Conservation (phyloP, 2,888 invertebrate genomes). For the Diachrysia chrysitis region DNA sequence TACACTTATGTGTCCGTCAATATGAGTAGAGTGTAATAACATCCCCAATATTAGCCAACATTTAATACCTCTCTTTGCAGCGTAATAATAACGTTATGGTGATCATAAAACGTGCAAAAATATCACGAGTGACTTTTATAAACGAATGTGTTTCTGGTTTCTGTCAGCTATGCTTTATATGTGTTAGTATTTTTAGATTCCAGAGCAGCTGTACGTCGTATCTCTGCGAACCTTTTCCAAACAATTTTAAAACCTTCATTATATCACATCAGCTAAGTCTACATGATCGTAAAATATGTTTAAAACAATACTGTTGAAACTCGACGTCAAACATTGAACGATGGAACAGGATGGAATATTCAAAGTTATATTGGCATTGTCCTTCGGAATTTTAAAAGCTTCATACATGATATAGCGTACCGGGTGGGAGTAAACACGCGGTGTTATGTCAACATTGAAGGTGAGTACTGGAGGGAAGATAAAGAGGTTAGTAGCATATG, state of each 20-base stretch:
- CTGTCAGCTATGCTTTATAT: conserved; percentile 39
- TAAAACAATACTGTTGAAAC: conserved; percentile 30
- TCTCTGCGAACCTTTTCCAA: conserved; percentile 32
- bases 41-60: conserved; percentile 14
- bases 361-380: conserved; percentile 23
- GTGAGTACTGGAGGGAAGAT: conserved; percentile 13
- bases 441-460: conserved; percentile 23
- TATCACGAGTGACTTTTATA: conserved; percentile 51
- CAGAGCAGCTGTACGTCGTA: conserved; percentile 21
- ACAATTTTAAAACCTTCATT: conserved; percentile 1
- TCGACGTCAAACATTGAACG: conserved; percentile 30
- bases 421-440: conserved; percentile 7
- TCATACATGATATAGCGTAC: conserved; percentile 22
- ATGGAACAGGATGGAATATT: conserved; percentile 35
- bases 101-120: conserved; percentile 56
- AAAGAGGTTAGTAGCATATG: conserved; percentile 24
- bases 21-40: conserved; percentile 29
- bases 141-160: conserved; percentile 52
- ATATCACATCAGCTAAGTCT: conserved; percentile 12
- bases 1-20: conserved; percentile 11
- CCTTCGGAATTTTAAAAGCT: conserved; percentile 38
- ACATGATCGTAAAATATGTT: conserved; percentile 28
- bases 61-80: conserved; percentile 45
- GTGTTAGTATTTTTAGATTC: conserved; percentile 55
- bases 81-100: conserved; percentile 55